phyloP scores from a whole-genome alignment of 1,140 invertebrate species.

The Tetranychus urticae region DNA sequence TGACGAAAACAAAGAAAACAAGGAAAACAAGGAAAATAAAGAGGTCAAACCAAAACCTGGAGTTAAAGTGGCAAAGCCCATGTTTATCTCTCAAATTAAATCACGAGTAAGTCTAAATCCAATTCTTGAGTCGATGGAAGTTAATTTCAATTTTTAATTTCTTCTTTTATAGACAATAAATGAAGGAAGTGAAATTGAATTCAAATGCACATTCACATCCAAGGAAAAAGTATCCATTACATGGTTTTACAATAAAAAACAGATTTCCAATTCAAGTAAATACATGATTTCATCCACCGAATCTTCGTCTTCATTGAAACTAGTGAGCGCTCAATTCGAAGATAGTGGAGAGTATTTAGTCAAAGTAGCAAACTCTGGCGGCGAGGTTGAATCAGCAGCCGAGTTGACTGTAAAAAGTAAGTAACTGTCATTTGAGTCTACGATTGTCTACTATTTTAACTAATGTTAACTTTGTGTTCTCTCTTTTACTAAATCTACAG shows the following conservation, averaged over 20 bases:
- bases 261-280: slow-evolving; percentile 40
- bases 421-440: not conserved
- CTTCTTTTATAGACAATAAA: slow-evolving; percentile 30
- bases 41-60: not conserved
- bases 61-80: slow-evolving; percentile 3
- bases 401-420: slow-evolving; percentile 33
- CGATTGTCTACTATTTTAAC: too few species aligned
- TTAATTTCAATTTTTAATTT: not conserved
- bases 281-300: slow-evolving; percentile 51
- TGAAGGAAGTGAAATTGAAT: slow-evolving; percentile 51
- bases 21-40: slow-evolving; percentile 18
- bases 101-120: not conserved
- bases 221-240: slow-evolving; percentile 41
- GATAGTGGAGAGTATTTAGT: slow-evolving; percentile 49
- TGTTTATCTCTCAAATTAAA: slow-evolving; percentile 5
- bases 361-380: slow-evolving; percentile 52
- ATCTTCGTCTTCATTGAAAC: slow-evolving; percentile 43
- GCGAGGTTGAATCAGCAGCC: slow-evolving; percentile 51
- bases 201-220: slow-evolving; percentile 30
- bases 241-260: slow-evolving; percentile 56
- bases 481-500: not conserved
- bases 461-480: too few species aligned
- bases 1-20: slow-evolving; percentile 5
- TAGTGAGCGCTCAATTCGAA: slow-evolving; percentile 39
- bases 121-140: too few species aligned